Percentiles rank a stretch among this genome's conserved stretches.
Conservation (phyloP, 2,888 invertebrate species). For the Hofmannophila pseudospretella region DNA sequence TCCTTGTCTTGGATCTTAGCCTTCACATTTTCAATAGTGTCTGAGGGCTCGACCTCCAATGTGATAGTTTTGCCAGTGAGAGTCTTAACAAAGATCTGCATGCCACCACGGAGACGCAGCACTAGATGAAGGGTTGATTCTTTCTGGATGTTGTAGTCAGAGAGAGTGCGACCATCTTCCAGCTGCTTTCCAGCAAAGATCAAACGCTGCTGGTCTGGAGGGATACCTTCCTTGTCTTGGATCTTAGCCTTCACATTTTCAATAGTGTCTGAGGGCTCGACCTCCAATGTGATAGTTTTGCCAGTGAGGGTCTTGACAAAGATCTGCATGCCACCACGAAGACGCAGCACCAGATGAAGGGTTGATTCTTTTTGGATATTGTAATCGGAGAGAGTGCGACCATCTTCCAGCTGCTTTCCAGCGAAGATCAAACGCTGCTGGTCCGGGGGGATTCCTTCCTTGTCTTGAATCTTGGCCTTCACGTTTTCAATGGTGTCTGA, state of each 20-base stretch:
- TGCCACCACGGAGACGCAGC: constrained; percentile 23
- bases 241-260: constrained; percentile 25
- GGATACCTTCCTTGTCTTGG: constrained; percentile 23
- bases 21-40: constrained; percentile 25
- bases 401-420: constrained; percentile 34
- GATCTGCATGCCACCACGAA: constrained; percentile 27
- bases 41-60: constrained; percentile 20
- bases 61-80: constrained; percentile 26
- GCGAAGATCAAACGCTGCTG: constrained; percentile 35
- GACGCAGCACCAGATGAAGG: constrained; percentile 22
- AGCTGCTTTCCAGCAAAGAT: constrained; percentile 23
- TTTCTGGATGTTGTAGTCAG: constrained; percentile 25
- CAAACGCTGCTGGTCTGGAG: constrained; percentile 22
- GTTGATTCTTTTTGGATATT: constrained; percentile 29
- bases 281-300: constrained; percentile 33
- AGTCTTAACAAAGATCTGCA: constrained; percentile 26
- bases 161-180: constrained; percentile 21
- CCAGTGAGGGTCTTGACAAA: constrained; percentile 28
- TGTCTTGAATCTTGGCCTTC: constrained; percentile 34
- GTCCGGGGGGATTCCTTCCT: constrained; percentile 35
- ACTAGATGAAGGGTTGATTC: constrained; percentile 27
- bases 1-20: constrained; percentile 25
- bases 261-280: constrained; percentile 25
- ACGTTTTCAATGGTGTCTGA: constrained; percentile 36
- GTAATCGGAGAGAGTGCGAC: constrained; percentile 31